phyloP scores from a whole-genome alignment of 2,113 vertebrate genomes.

The Montifringilla adamsi region DNA sequence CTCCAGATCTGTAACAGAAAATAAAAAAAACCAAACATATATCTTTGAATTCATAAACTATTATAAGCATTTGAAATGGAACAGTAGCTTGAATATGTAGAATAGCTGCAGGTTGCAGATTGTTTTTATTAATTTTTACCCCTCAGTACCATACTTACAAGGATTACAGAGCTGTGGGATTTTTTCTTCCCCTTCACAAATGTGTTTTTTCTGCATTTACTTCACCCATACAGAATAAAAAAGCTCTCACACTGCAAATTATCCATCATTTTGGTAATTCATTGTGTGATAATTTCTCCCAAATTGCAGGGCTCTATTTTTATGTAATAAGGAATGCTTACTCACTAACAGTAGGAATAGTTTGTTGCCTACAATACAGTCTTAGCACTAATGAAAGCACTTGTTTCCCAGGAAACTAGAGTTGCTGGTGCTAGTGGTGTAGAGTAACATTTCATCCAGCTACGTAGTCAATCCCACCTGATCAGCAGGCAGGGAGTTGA shows the following conservation, averaged over 20 bases:
- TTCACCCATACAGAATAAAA: neutral
- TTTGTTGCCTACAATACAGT: constrained; percentile 59
- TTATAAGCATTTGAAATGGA: neutral
- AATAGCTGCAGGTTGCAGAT: neutral
- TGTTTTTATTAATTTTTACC: neutral
- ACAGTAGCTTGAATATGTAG: neutral
- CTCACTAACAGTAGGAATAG: constrained; percentile 66
- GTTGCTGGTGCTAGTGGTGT: constrained; percentile 20
- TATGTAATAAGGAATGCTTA: constrained; percentile 67
- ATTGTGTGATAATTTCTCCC: constrained; percentile 18
- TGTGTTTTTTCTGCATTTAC: neutral
- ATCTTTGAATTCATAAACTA: neutral
- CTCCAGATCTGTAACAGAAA: constrained; percentile 87
- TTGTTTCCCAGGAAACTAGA: constrained; percentile 72
- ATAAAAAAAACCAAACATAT: neutral
- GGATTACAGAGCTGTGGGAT: neutral
- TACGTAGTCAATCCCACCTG: neutral
- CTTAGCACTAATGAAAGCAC: constrained; percentile 48
- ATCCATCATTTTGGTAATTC: constrained; percentile 20
- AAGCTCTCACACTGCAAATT: constrained; percentile 13
- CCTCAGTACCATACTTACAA: neutral
- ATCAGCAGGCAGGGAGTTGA: neutral
- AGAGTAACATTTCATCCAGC: neutral
- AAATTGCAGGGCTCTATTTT: constrained; percentile 66
- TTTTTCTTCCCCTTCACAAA: neutral